Evolutionary conservation across 1,140 invertebrate species (phyloP).

Genomic region (Frieseomelitta varia): DNA sequence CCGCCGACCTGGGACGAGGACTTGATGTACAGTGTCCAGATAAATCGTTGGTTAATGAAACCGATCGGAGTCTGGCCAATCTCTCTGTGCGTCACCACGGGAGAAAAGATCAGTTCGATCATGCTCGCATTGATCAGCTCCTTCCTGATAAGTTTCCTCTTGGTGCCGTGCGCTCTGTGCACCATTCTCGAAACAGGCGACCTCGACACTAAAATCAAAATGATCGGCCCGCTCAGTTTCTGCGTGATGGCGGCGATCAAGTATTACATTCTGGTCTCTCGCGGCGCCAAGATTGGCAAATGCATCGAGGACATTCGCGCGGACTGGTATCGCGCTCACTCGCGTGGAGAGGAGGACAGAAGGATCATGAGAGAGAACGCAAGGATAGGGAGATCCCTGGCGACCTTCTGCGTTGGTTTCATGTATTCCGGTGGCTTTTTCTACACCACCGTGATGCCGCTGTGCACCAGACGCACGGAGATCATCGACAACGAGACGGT

Average conservation of each 20-base stretch:
- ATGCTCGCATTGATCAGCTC: slow-evolving; percentile 25
- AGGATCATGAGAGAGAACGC: slow-evolving; percentile 53
- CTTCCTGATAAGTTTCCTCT: slow-evolving; percentile 54
- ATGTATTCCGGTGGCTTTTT: slow-evolving; percentile 75
- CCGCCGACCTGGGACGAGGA: not conserved
- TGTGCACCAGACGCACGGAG: slow-evolving; percentile 59
- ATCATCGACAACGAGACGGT: slow-evolving; percentile 62
- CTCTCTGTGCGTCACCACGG: not conserved
- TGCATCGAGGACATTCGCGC: slow-evolving; percentile 47
- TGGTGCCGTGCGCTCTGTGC: slow-evolving; percentile 46
- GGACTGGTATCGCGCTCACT: slow-evolving; percentile 42
- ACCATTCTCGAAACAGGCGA: slow-evolving; percentile 39
- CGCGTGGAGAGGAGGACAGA: slow-evolving; percentile 30
- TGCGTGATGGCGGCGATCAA: slow-evolving; percentile 51
- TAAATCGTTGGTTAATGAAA: slow-evolving; percentile 60
- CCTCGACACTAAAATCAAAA: slow-evolving; percentile 44
- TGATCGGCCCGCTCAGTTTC: slow-evolving; percentile 61
- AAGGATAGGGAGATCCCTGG: slow-evolving; percentile 55
- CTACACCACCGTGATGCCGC: slow-evolving; percentile 72
- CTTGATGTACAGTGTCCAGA: slow-evolving; percentile 53
- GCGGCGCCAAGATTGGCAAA: slow-evolving; percentile 26
- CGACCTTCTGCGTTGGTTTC: slow-evolving; percentile 58
- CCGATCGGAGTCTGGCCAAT: slow-evolving; percentile 56
- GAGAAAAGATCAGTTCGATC: slow-evolving; percentile 33
- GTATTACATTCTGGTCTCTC: slow-evolving; percentile 46